Base-by-base conservation (phyloP, 1,140 invertebrate species). In the Pantala flavescens region DNA sequence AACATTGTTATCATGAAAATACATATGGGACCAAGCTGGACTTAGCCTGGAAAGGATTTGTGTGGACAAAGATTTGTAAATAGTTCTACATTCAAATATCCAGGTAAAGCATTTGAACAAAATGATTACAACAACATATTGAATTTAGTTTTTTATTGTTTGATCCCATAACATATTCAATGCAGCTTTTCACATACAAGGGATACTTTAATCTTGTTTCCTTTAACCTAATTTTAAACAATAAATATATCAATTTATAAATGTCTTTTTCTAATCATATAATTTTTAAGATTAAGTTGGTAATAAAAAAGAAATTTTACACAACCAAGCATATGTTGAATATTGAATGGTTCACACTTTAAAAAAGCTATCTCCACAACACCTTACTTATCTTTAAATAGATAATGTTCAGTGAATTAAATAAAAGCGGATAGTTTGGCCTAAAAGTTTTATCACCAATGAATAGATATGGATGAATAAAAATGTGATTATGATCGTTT, bases 221-320 rank as follows among this genome's bases (percentile, higher is more conserved):
- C 2, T 63, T 21, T 63, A 19, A 63, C 49, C 14, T 63, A 63
- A 21, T 21, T 21, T 63, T 21, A 63, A 63, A 63, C 49, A 63
- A 63, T 63, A 63, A 63, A 63, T 63, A 63, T 63, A 63, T 19
- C 14, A 63, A 19, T 63, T 63, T 63, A 63, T 63, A 63, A 63
- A 63, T 63, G 14, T 63, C 28, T 63, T 63, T 21, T 19, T 63
- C 49, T 63, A 63, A 63, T 19, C 49, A 63, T 63, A 7, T 19
- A 21, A 63, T 63, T 63, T 36, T 5, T 63, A 63, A 63, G 49
- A 63, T 21, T 63, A 63, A 16, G n/a, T 63, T 63, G 49, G 49
- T 21, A 63, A 63, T 63, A 63, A 19, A 63, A 63, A 63, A 49
- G 10, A n/a, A 49, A 63, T 7, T 63, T 63, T 63, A 63, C 12